phyloP scores from a whole-genome alignment of 2,113 vertebrate genomes.

The Choloepus hoffmanni region DNA sequence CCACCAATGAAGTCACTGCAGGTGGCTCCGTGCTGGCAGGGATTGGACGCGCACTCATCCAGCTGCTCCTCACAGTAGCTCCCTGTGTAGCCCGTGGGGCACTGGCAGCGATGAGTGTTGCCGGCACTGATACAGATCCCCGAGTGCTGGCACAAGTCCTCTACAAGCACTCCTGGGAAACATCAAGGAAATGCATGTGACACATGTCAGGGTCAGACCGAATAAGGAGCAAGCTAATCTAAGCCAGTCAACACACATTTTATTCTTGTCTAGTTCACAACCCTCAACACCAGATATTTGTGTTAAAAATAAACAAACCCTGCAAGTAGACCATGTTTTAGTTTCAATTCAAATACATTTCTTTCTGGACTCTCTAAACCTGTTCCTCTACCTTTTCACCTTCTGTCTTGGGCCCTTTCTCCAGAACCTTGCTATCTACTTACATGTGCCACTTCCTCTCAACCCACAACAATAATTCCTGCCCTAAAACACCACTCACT shows the following conservation, averaged over 20 bases:
- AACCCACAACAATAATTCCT: neutral
- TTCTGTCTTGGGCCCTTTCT: neutral
- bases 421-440: neutral
- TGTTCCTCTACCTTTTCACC: neutral
- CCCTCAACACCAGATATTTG: neutral
- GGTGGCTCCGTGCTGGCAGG: conserved; percentile 90
- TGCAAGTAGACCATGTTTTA: neutral
- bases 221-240: neutral
- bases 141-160: conserved; percentile 91
- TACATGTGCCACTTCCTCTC: neutral
- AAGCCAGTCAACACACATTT: neutral
- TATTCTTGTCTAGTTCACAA: neutral
- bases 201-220: no score
- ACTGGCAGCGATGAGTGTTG: conserved; percentile 91
- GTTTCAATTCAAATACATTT: neutral
- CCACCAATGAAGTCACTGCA: conserved; percentile 88
- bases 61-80: conserved; percentile 94
- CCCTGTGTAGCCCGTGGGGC: conserved; percentile 92
- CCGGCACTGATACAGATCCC: conserved; percentile 89
- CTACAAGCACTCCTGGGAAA: conserved; percentile 86
- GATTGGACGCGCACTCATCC: conserved; percentile 91
- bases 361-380: neutral
- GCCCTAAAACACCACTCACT: neutral
- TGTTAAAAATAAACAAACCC: neutral
- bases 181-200: neutral